Evolutionary conservation across 2,888 invertebrate species (phyloP).

Genomic region (Drosophila lacicola): DNA sequence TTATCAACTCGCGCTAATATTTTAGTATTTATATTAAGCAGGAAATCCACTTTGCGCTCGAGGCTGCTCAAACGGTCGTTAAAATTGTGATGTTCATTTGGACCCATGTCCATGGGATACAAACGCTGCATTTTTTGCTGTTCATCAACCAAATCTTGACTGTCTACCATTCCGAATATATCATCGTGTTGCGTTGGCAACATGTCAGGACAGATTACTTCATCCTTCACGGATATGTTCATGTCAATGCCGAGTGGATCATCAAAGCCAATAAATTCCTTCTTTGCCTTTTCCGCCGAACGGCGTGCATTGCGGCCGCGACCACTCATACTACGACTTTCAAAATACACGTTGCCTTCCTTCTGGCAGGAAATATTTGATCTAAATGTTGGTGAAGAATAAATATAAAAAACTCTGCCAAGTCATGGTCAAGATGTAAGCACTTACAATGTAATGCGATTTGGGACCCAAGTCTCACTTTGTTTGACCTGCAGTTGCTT

Average conservation of each 20-base stretch:
- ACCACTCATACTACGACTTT: conserved; percentile 19
- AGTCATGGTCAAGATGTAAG: not conserved
- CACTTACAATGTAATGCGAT: not conserved
- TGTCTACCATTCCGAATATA: conserved; percentile 42
- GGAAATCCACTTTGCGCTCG: conserved; percentile 52
- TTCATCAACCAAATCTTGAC: conserved; percentile 40
- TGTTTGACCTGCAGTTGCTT: not conserved
- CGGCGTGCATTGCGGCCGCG: conserved; percentile 14
- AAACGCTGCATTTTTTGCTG: conserved; percentile 38
- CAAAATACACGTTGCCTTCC: not conserved
- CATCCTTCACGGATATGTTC: conserved; percentile 28
- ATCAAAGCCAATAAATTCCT: conserved; percentile 22
- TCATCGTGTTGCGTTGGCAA: conserved; percentile 17
- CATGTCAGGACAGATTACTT: conserved; percentile 34
- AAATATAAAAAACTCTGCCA: not conserved
- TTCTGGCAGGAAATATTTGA: not conserved
- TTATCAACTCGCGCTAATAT: conserved; percentile 51
- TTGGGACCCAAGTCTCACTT: not conserved
- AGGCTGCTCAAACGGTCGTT: conserved; percentile 41
- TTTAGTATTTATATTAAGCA: conserved; percentile 47
- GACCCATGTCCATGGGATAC: conserved; percentile 20
- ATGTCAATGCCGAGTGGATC: conserved; percentile 51
- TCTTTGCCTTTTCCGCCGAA: conserved; percentile 3
- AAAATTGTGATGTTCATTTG: conserved; percentile 24
- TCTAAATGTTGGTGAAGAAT: not conserved